phyloP scores from a whole-genome alignment of 2,888 invertebrate species.

The Eupithecia centaureata region DNA sequence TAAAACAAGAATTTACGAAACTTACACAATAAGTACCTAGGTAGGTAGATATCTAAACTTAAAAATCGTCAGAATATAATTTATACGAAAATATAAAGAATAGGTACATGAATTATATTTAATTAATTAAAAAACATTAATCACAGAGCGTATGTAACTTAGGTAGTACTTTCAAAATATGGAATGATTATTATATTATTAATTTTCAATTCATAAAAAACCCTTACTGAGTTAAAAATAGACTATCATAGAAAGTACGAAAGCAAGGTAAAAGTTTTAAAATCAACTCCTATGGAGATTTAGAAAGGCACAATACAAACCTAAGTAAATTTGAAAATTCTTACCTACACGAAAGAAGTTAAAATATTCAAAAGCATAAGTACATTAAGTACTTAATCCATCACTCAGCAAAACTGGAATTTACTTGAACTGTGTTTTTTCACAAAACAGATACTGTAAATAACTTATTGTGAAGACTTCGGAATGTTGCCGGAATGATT shows the following conservation, averaged over 20 bases:
- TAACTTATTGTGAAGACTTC: conserved; percentile 24
- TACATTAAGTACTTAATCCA: too few species aligned
- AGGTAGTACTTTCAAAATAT: conserved; percentile 57
- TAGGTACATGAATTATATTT: conserved; percentile 41
- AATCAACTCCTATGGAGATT: conserved; percentile 32
- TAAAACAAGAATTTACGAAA: conserved; percentile 70
- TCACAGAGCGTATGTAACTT: conserved; percentile 73
- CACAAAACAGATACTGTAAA: too few species aligned
- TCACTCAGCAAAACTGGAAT: background rate
- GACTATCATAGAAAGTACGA: conserved; percentile 14
- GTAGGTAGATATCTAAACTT: conserved; percentile 49
- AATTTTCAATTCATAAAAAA: conserved; percentile 51
- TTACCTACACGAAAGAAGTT: too few species aligned
- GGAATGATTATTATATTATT: conserved; percentile 69
- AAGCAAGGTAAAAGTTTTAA: conserved; percentile 20
- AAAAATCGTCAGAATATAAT: conserved; percentile 56
- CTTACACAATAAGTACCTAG: conserved; percentile 57
- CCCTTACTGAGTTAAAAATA: conserved; percentile 44
- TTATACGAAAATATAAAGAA: conserved; percentile 58
- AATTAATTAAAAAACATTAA: conserved; percentile 60
- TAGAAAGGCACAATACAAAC: conserved; percentile 52
- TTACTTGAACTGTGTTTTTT: too few species aligned
- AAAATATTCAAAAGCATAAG: background rate
- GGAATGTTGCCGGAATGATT: conserved; percentile 69
- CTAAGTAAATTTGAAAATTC: conserved; percentile 38